Evolutionary conservation across 2,797 vertebrate species (phyloP).

Genomic region (Rousettus madagascariensis): DNA sequence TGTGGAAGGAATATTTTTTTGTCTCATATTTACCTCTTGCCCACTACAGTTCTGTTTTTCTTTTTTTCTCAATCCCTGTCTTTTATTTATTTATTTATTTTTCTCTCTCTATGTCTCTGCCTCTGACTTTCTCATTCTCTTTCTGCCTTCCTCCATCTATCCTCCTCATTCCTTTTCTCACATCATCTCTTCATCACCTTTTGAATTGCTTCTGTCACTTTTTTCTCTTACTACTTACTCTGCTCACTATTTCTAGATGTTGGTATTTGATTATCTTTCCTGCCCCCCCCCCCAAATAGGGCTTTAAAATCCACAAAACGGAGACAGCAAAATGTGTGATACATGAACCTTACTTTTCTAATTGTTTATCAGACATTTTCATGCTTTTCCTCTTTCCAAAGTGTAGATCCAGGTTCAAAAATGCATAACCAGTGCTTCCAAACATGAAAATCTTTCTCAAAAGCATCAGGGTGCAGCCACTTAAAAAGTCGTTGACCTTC

Average conservation of each 20-base stretch:
- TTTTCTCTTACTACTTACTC: neutral
- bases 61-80: neutral
- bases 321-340: neutral
- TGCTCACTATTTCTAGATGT: neutral
- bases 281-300: fast-evolving
- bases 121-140: neutral
- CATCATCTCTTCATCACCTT: neutral
- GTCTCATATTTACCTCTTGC: neutral
- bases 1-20: neutral
- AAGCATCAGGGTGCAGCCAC: neutral
- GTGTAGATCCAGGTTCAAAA: neutral
- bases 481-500: neutral
- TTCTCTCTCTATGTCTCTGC: neutral
- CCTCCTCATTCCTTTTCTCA: neutral
- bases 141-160: neutral
- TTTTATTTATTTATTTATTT: neutral
- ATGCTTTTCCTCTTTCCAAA: neutral
- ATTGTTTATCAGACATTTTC: neutral
- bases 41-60: neutral
- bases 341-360: neutral
- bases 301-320: neutral
- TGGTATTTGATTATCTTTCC: neutral
- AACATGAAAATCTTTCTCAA: neutral
- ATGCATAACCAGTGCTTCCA: neutral
- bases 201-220: neutral